Evolutionary conservation across 2,888 invertebrate species (phyloP).

Genomic region (Hyalella azteca): DNA sequence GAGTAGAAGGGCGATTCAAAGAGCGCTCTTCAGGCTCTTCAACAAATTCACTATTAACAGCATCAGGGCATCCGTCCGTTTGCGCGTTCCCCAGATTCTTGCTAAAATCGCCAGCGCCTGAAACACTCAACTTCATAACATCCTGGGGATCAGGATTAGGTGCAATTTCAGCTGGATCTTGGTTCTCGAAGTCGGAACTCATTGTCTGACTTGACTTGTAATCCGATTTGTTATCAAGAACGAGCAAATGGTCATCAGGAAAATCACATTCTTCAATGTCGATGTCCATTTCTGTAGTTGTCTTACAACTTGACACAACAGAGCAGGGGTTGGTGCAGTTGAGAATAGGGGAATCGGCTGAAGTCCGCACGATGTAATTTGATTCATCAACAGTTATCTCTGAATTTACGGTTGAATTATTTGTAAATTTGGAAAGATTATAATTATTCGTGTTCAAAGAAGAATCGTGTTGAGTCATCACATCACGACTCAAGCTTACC

Average conservation of each 20-base stretch:
- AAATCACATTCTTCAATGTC: conserved; percentile 15
- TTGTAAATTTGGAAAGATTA: too few relatives aligned
- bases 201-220: not conserved
- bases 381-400: too few relatives aligned
- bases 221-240: not conserved
- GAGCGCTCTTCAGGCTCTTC: not conserved
- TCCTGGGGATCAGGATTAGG: not conserved
- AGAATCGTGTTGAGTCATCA: too few relatives aligned
- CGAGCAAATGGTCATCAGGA: conserved; percentile 4
- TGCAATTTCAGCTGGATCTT: not conserved
- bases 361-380: too few relatives aligned
- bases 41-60: not conserved
- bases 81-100: not conserved
- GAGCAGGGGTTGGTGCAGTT: not conserved
- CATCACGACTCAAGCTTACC: too few relatives aligned
- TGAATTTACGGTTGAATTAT: too few relatives aligned
- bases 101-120: not conserved
- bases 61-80: not conserved
- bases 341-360: not conserved
- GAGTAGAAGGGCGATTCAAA: not conserved
- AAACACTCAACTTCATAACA: not conserved
- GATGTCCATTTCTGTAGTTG: not conserved
- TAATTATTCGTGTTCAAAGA: too few relatives aligned
- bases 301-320: conserved; percentile 3
- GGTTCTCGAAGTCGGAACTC: not conserved